phyloP scores from a whole-genome alignment of 2,797 vertebrate genomes.

The Falco cherrug region DNA sequence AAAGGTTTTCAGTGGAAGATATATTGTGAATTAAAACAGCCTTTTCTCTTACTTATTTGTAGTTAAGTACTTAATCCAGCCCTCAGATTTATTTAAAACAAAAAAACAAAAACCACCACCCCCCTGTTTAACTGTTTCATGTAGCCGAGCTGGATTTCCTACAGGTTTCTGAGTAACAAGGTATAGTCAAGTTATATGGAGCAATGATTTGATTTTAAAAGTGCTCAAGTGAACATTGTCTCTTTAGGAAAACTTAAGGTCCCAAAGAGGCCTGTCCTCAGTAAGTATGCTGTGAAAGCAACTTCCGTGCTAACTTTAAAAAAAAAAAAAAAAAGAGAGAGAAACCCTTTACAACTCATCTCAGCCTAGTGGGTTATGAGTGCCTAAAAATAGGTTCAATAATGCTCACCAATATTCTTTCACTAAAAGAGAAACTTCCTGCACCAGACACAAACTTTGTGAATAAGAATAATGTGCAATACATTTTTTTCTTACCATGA shows the following conservation, averaged over 20 bases:
- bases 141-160: slow-evolving; percentile 37
- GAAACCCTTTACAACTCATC: not conserved
- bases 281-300: not conserved
- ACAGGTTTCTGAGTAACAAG: slow-evolving; percentile 9
- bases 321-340: not conserved
- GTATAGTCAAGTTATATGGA: not conserved
- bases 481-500: slow-evolving; percentile 81
- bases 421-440: slow-evolving; percentile 53
- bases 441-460: slow-evolving; percentile 46
- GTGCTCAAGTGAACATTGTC: not conserved
- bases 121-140: not conserved
- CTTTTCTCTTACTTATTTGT: slow-evolving; percentile 36
- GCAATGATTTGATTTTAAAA: not conserved
- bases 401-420: slow-evolving; percentile 15
- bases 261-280: not conserved
- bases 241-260: not conserved
- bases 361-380: not conserved
- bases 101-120: not conserved
- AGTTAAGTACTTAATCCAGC: slow-evolving; percentile 9
- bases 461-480: slow-evolving; percentile 90
- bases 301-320: not conserved
- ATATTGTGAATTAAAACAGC: not conserved
- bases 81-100: not conserved
- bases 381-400: slow-evolving; percentile 33
- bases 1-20: slow-evolving; percentile 22